Conservation (phyloP, 2,888 invertebrate species). For the Pristionchus arcanus region DNA sequence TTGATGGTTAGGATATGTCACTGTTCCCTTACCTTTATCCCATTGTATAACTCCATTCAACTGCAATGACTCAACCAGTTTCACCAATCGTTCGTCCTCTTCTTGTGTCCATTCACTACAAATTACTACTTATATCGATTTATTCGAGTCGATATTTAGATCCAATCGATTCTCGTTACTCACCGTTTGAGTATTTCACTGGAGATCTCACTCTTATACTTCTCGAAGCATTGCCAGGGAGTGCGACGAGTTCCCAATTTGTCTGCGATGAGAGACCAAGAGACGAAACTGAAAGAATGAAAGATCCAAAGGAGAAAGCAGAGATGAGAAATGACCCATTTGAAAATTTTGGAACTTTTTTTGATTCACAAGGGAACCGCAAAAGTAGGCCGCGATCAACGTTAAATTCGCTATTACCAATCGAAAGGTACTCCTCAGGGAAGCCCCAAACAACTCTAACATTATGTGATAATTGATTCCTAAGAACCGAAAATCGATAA, state of each 20-base stretch:
- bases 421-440: too few relatives aligned
- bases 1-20: background rate
- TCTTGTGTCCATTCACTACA: conserved; percentile 84
- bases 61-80: conserved; percentile 84
- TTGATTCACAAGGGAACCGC: too few relatives aligned
- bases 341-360: too few relatives aligned
- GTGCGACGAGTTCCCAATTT: conserved; percentile 78
- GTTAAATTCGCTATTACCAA: too few relatives aligned
- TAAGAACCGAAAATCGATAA: too few relatives aligned
- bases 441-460: too few relatives aligned
- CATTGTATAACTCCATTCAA: conserved; percentile 87
- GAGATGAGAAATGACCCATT: too few relatives aligned
- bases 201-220: conserved; percentile 78
- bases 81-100: conserved; percentile 86
- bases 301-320: background rate
- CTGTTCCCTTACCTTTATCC: conserved; percentile 82
- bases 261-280: conserved; percentile 70
- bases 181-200: conserved; percentile 57
- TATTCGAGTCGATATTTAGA: background rate
- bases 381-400: too few relatives aligned
- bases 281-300: conserved; percentile 57
- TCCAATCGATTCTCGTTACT: background rate
- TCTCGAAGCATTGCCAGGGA: conserved; percentile 81
- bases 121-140: background rate
- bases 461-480: too few relatives aligned